Evolutionary conservation across 2,888 invertebrate genomes (phyloP), one percentile per base, ranked within the genome.

Genomic region (Abrostola triplasia): DNA sequence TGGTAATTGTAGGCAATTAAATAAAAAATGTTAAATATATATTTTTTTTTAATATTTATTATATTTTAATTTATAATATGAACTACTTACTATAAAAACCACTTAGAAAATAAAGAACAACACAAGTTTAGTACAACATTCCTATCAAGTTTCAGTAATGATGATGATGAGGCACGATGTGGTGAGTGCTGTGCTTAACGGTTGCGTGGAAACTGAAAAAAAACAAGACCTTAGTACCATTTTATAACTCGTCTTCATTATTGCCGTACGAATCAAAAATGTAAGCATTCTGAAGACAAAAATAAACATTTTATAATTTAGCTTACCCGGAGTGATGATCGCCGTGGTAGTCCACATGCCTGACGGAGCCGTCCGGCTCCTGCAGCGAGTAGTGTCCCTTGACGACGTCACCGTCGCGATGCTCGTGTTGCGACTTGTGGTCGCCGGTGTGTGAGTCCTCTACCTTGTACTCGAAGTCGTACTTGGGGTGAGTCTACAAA

Each of bases 381-480:
- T 77, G 64, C 47, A 77, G 47, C 0, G 75, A 77, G 50, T 78
- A 78, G 36, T 70, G 56, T 51, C 78, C 80, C 58, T 77, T 65
- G n/a, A 80, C 75, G 41, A 66, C 73, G 24, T 83, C 78, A 24
- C 83, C 83, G 11, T 82, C 77, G 47, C 70, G 75, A 70, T 88
- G 87, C 81, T 95, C 95, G 53, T 89, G 85, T 82, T 93, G 93
- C 67, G 83, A 80, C 82, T 94, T 93, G 76, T 89, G 84, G 82
- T 95, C 95, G 41, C 92, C 92, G 57, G 95, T 95, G 81, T 94
- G 92, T 10, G 86, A 88, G 77, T 95, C 94, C 50, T 89, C 83
- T 37, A 95, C 95, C 61, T 92, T 90, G 77, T 95, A 95, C 73
- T 88, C 90, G 79, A 90, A 93, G 59, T 86, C 85, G 70, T 87